phyloP scores from a whole-genome alignment of 2,888 invertebrate species.

The Tetropium fuscum region DNA sequence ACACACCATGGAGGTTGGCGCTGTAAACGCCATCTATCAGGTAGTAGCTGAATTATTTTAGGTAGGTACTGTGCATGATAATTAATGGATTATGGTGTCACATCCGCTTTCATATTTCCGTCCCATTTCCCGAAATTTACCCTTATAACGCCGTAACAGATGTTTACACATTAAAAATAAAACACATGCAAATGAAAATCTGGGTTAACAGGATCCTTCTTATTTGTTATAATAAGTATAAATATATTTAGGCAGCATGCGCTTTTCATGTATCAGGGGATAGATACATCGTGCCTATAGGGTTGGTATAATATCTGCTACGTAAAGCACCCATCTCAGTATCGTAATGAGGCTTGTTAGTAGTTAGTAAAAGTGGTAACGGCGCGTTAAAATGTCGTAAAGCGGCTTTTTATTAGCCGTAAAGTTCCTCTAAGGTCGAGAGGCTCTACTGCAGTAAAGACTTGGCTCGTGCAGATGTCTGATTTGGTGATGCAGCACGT shows the following conservation, averaged over 20 bases:
- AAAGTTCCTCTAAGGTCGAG: slow-evolving; percentile 60
- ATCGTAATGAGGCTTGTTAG: slow-evolving; percentile 65
- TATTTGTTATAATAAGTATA: not conserved
- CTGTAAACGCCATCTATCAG: too few relatives aligned
- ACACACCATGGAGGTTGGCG: too few relatives aligned
- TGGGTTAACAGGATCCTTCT: not conserved
- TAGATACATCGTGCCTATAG: slow-evolving; percentile 44
- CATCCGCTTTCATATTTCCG: too few relatives aligned
- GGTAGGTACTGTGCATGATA: too few relatives aligned
- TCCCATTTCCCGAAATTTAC: too few relatives aligned
- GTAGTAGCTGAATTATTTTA: too few relatives aligned
- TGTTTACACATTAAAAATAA: too few relatives aligned
- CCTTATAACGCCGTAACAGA: too few relatives aligned
- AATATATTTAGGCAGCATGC: slow-evolving; percentile 2
- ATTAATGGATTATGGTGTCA: too few relatives aligned
- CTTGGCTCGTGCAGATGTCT: slow-evolving; percentile 56
- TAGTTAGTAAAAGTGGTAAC: slow-evolving; percentile 66
- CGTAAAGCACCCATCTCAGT: slow-evolving; percentile 52
- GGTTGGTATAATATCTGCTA: slow-evolving; percentile 57
- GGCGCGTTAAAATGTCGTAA: slow-evolving; percentile 66
- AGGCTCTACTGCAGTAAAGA: slow-evolving; percentile 50
- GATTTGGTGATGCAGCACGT: slow-evolving; percentile 57
- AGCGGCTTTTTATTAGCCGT: slow-evolving; percentile 66
- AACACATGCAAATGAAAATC: too few relatives aligned
- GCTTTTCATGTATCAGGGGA: slow-evolving; percentile 35